Percentiles rank a stretch among this genome's conserved stretches.
Evolutionary conservation across 2,888 invertebrate genomes (phyloP).

Genomic region (Rotaria socialis): DNA sequence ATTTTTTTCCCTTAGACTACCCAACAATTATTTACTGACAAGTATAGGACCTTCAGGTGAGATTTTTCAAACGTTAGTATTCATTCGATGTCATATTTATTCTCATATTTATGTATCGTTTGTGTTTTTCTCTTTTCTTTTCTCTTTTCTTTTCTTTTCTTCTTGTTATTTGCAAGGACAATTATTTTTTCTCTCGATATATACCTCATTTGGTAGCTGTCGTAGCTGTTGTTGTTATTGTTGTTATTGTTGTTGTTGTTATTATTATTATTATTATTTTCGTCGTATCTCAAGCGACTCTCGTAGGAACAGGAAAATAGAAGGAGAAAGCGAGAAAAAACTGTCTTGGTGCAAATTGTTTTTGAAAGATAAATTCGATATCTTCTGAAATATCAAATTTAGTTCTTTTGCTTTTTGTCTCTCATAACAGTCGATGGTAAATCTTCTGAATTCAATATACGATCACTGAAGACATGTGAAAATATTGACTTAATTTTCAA

Average conservation of each 20-base stretch:
- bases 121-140: background rate
- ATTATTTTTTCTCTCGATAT: background rate
- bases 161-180: slow-evolving; percentile 1
- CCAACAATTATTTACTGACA: background rate
- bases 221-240: background rate
- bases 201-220: background rate
- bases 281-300: background rate
- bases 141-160: background rate
- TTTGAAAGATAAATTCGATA: background rate
- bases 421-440: background rate
- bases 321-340: background rate
- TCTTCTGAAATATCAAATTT: background rate
- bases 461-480: background rate
- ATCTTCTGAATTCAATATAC: background rate
- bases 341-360: background rate
- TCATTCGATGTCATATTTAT: background rate
- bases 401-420: background rate
- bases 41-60: background rate
- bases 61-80: background rate
- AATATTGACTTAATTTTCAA: background rate
- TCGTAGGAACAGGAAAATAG: background rate
- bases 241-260: background rate
- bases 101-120: background rate
- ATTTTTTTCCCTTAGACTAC: background rate
- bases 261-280: background rate